Evolutionary conservation across 1,140 invertebrate species (phyloP), one percentile per base, ranked within the genome.

Genomic region (Aphidius gifuensis): DNA sequence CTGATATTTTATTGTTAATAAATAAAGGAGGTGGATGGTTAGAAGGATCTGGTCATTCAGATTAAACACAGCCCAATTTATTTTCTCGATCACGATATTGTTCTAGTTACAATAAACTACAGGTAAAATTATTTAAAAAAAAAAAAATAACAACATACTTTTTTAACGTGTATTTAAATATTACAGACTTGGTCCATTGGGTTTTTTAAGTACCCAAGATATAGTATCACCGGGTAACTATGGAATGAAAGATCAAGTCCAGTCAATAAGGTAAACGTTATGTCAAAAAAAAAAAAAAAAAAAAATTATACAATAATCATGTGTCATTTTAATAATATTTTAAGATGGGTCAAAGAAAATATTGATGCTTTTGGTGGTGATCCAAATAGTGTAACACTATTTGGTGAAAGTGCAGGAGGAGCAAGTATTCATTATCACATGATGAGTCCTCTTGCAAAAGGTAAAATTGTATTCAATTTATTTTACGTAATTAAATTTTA

Each of bases 21-120:
- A 32, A 32, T 32, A 32, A 32, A 32, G 89, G 90, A 3, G 89
- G 90, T 8, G 89, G 89, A 9, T 91, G 86, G 85, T 77, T 89
- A 62, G 86, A 86, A 46, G 89, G 89, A 1, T 83, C 86, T 0
- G 84, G 72, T 0, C 86, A 86, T 42, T 85, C 83, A 0, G 72
- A 80, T 85, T 74, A n/a, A n/a, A n/a, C 90, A 90, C 67, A 87
- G 88, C 1, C 88, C 90, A 0, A 87, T 92, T 66, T 86, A 86
- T 66, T 74, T 94, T 2, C 77, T 93, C 1, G 88, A 92, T 57
- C 82, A 86, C 55, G 87, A 93, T 63, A 80, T 93, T 4, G 76
- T 95, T 7, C 81, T 93, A 0, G 89, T 94, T 3, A 88, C 88
- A 0, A 80, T 89, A 4, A 94, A 95, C 94, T 91, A 40, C 47